Evolutionary conservation across 2,113 vertebrate species (phyloP), one percentile per base, ranked within the genome.

Genomic region (Chroicocephalus ridibundus): DNA sequence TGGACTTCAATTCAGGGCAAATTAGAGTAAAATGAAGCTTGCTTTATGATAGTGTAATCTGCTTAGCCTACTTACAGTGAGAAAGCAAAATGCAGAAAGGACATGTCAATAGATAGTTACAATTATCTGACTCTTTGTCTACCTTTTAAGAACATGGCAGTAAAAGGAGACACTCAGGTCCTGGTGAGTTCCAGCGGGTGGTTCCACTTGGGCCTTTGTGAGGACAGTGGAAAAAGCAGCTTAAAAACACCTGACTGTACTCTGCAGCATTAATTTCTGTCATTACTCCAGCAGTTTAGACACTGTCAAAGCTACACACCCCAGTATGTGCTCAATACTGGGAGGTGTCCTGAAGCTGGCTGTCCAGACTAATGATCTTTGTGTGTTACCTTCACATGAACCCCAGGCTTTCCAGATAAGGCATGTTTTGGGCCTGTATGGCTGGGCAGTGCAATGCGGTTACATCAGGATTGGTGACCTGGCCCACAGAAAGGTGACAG

Each of bases 381-480:
- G 25, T 22, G 24, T 32, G 40, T 49, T 55, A 75, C 38, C 51
- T 70, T 80, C 32, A 27, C 13, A 5, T 9, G 32, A 88, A 65
- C 29, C 51, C 20, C 17, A 34, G 6, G 83, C 52, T 65, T 70
- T 44, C 61, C 64, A 55, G n/a, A 20, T 60, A 31, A 44, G 32
- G 26, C 34, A 26, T 6, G 5, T 70, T 69, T 47, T 0, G 0
- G 68, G n/a, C 66, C 26, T 27, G 8, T 7, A 20, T 4, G 32
- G 68, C 61, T 40, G 26, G n/a, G 36, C 44, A 34, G 61, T 38
- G 72, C 42, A 36, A 9, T 27, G 47, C 46, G 29, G 42, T 51
- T 51, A 42, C 22, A 46, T 5, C 38, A 46, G 71, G 40, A 75
- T 46, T 42, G 36, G 54, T 7, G 21, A 36, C 15, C 9, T 3